Conservation (phyloP, 2,888 invertebrate species). For the Cheilosia vernalis region DNA sequence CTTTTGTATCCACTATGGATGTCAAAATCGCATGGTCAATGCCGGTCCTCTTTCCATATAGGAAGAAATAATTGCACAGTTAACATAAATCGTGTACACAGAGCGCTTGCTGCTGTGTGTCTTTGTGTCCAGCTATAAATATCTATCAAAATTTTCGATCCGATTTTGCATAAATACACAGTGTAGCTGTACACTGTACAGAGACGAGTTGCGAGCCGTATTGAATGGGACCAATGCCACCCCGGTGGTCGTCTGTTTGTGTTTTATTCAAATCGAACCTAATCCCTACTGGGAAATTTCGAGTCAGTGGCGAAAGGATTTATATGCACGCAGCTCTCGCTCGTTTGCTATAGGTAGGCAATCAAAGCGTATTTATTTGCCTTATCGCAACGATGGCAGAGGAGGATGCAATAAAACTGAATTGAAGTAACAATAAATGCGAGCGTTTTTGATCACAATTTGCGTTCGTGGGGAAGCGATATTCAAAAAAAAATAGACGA, state of each 20-base stretch:
- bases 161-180: slow-evolving; percentile 59
- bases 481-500: too few relatives aligned
- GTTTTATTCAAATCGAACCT: slow-evolving; percentile 52
- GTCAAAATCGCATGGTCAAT: slow-evolving; percentile 48
- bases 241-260: slow-evolving; percentile 25
- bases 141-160: slow-evolving; percentile 63
- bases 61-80: slow-evolving; percentile 69
- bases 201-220: not conserved
- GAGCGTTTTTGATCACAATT: slow-evolving; percentile 21
- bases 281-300: slow-evolving; percentile 58
- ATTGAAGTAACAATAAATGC: slow-evolving; percentile 36
- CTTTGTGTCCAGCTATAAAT: slow-evolving; percentile 45
- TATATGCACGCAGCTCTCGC: slow-evolving; percentile 37
- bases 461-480: too few relatives aligned
- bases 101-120: not conserved
- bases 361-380: slow-evolving; percentile 62
- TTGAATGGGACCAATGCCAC: slow-evolving; percentile 7
- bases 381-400: slow-evolving; percentile 57
- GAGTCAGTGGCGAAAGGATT: slow-evolving; percentile 42
- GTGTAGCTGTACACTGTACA: not conserved
- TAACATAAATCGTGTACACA: slow-evolving; percentile 57
- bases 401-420: slow-evolving; percentile 37
- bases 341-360: slow-evolving; percentile 42
- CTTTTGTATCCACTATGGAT: slow-evolving; percentile 55
- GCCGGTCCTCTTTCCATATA: slow-evolving; percentile 42